A percentile compares a stretch with the other conserved stretches of the same genome.
These are phyloP conservation scores for Calycopis cecrops DNA, from an alignment of 1,140 invertebrate genomes.

Conservation along the genomic window DNA sequence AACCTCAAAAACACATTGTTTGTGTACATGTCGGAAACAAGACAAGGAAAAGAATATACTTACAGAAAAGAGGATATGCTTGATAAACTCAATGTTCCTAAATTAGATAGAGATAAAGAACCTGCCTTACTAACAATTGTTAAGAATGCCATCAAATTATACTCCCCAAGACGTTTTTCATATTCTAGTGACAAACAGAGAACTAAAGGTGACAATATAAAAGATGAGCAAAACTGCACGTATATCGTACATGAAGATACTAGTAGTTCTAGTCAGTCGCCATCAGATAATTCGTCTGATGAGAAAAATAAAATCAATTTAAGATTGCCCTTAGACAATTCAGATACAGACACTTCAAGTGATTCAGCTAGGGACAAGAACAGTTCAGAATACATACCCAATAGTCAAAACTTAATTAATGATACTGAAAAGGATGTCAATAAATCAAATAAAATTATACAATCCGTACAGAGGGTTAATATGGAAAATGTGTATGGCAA, in stretches of 20 bases:
- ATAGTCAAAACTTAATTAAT: slow-evolving; percentile 35
- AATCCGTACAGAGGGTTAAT: slow-evolving; percentile 14
- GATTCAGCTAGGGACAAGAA: slow-evolving; percentile 56
- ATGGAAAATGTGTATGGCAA: slow-evolving; percentile 2
- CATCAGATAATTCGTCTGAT: slow-evolving; percentile 64
- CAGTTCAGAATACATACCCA: slow-evolving; percentile 63
- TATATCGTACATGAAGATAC: slow-evolving; percentile 65
- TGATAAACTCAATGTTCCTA: slow-evolving; percentile 49
- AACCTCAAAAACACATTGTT: slow-evolving; percentile 70
- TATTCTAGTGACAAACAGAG: slow-evolving; percentile 30
- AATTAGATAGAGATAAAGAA: slow-evolving; percentile 42
- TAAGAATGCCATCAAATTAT: slow-evolving; percentile 42
- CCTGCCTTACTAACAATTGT: slow-evolving; percentile 54
- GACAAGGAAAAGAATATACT: slow-evolving; percentile 61
- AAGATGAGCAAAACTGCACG: slow-evolving; percentile 57
- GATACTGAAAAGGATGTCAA: slow-evolving; percentile 18
- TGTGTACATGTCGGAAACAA: slow-evolving; percentile 69
- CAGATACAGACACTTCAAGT: slow-evolving; percentile 65
- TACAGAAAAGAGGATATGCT: slow-evolving; percentile 44
- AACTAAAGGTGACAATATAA: slow-evolving; percentile 29
- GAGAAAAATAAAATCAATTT: slow-evolving; percentile 64
- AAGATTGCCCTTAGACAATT: slow-evolving; percentile 55
- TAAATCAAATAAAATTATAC: not conserved
- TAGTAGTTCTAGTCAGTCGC: slow-evolving; percentile 52
- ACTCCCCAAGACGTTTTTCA: slow-evolving; percentile 24